Base-by-base conservation (phyloP, 2,113 vertebrate species). In the Astatotilapia flaviijosephi region DNA sequence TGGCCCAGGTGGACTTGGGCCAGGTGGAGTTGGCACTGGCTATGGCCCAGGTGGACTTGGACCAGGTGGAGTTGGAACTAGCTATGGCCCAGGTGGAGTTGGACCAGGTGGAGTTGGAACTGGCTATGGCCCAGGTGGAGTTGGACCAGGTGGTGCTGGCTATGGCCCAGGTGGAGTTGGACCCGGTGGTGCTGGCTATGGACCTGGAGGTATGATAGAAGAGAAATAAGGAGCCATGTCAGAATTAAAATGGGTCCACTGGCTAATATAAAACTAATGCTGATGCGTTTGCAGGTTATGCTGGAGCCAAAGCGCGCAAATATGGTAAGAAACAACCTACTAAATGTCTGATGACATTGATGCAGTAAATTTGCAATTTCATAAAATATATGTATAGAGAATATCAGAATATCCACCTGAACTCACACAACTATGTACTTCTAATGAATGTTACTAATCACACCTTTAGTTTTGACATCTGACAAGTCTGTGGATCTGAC, bases 281-380 rank as follows among this genome's bases (percentile, higher is more conserved):
- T 80, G 4, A 54, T 82, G 21, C 79, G 3, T 88, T 84, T 86
- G 5, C 88, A 96, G 94, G 92, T 82, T 94, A 95, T 86, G 92
- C 93, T 73, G 89, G 54, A 54, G 91, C 94, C 9, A 96, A 96
- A 93, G 92, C 94, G 0, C 92, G 92, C 2, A 96, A 95, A 94
- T 95, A 95, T 89, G 95, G 95, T 95, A 56, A 93, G 87, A 83
- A 31, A 89, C 14, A 12, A 80, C 8, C 65, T 49, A 65, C 4
- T 11, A 54, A 47, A 77, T 82, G 6, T 73, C n/a, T 56, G 23
- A 17, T 19, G 49, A 17, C 51, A 9, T 33, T 58, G 37, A 40
- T 23, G 47, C 9, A 37, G 26, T 31, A 35, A 84, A 35, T 45
- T 7, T 55, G 11, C 68, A 26, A 42, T 75, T 65, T 79, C 2